Evolutionary conservation across 2,888 invertebrate genomes (phyloP).

Genomic region (Plagodis dolabraria): DNA sequence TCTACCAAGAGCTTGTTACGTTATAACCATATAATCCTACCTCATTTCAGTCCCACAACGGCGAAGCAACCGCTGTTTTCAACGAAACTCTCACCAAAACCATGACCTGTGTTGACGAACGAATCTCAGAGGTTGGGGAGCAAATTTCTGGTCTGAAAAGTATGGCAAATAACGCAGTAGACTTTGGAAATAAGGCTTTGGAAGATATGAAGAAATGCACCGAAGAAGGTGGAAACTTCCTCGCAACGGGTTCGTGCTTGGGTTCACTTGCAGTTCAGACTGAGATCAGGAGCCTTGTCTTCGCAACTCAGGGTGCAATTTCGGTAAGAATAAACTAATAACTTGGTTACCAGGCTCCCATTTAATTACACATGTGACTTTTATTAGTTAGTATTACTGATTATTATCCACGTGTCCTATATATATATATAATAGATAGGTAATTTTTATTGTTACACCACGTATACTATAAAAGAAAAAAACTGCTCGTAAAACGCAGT

Average conservation of each 20-base stretch:
- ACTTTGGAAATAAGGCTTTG: constrained; percentile 51
- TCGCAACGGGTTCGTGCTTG: constrained; percentile 61
- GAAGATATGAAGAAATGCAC: constrained; percentile 64
- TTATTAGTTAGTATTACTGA: no score
- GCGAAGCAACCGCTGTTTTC: constrained; percentile 56
- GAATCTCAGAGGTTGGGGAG: constrained; percentile 52
- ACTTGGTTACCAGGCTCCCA: no score
- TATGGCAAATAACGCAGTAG: constrained; percentile 50
- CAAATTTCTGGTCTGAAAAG: constrained; percentile 50
- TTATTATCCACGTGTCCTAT: no score
- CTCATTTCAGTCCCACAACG: constrained; percentile 52
- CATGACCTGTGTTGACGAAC: constrained; percentile 58
- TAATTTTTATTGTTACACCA: no score
- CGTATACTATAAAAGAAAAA: no score
- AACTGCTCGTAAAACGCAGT: no score
- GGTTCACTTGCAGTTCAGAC: constrained; percentile 58
- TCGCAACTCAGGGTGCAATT: constrained; percentile 57
- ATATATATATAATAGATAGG: no score
- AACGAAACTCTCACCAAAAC: constrained; percentile 53
- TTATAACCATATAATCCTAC: neutral
- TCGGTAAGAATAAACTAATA: constrained; percentile 49
- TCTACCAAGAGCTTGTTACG: neutral
- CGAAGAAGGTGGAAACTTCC: constrained; percentile 46
- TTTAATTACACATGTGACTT: no score
- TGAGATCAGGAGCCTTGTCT: constrained; percentile 58